Percentiles rank a stretch among this genome's conserved stretches.
Evolutionary conservation across 2,113 vertebrate genomes (phyloP).

Genomic region (Myotis lucifugus): DNA sequence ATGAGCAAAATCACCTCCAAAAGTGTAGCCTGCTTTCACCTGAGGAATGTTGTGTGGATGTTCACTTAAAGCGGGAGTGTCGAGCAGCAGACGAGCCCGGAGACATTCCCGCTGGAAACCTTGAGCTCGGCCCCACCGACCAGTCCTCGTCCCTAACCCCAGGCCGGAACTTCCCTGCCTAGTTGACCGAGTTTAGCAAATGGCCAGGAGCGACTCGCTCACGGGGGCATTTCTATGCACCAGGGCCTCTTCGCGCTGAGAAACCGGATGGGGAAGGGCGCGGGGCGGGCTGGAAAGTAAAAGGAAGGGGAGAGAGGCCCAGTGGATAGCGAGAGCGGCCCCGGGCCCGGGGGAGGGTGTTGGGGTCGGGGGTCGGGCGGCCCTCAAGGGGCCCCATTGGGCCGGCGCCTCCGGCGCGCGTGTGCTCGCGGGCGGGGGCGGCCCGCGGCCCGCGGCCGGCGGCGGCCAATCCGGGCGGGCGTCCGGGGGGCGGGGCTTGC

Average conservation of each 20-base stretch:
- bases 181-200: not conserved
- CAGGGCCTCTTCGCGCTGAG: not conserved
- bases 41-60: not conserved
- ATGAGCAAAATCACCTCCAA: not conserved
- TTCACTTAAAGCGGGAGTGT: not conserved
- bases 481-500: slow-evolving; percentile 75
- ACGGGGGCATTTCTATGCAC: not conserved
- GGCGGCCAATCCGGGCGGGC: slow-evolving; percentile 71
- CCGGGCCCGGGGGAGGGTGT: rapidly evolving
- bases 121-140: not conserved
- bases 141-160: not conserved
- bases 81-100: not conserved
- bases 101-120: not conserved
- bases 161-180: not conserved
- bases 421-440: slow-evolving; percentile 74
- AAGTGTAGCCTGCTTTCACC: not conserved
- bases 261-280: not conserved
- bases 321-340: rapidly evolving
- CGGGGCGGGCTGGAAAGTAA: not conserved
- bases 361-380: slow-evolving; percentile 22
- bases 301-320: not conserved
- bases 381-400: slow-evolving; percentile 58
- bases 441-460: not conserved
- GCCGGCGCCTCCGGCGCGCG: slow-evolving; percentile 62
- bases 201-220: not conserved